Conservation (phyloP, 2,888 invertebrate species). For the Ennomos quercinarius region DNA sequence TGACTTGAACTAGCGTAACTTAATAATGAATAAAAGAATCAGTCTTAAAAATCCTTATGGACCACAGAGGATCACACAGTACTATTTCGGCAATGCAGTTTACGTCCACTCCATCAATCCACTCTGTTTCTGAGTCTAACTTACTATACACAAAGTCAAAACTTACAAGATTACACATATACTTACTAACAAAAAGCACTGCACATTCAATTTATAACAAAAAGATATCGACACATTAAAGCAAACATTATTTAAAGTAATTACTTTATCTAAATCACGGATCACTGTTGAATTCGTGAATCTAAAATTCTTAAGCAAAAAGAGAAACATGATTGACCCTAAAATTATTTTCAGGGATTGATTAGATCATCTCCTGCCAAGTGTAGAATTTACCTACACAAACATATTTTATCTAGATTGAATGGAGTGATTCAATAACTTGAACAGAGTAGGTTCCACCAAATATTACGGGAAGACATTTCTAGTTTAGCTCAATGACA, state of each 20-base stretch:
- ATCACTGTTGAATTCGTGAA: conserved; percentile 50
- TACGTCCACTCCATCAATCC: conserved; percentile 55
- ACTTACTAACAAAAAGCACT: conserved; percentile 77
- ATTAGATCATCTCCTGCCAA: conserved; percentile 59
- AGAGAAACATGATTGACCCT: conserved; percentile 54
- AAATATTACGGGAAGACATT: conserved; percentile 34
- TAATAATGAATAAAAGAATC: conserved; percentile 82
- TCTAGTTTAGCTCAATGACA: conserved; percentile 28
- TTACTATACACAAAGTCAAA: conserved; percentile 70
- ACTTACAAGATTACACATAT: conserved; percentile 62
- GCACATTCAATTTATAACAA: conserved; percentile 71
- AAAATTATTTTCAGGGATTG: conserved; percentile 45
- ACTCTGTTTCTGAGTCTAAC: conserved; percentile 82
- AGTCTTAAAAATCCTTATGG: conserved; percentile 79
- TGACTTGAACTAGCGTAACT: conserved; percentile 80
- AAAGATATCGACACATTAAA: conserved; percentile 69
- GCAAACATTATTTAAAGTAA: conserved; percentile 47
- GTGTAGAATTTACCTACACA: conserved; percentile 47
- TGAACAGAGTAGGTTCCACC: conserved; percentile 39
- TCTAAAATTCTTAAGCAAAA: conserved; percentile 48
- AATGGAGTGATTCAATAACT: conserved; percentile 48
- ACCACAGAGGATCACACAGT: conserved; percentile 62
- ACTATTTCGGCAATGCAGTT: conserved; percentile 64
- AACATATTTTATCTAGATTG: conserved; percentile 51
- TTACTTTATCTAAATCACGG: conserved; percentile 55